Evolutionary conservation across 2,888 invertebrate genomes (phyloP).

Genomic region (Tetramorium bicarinatum): DNA sequence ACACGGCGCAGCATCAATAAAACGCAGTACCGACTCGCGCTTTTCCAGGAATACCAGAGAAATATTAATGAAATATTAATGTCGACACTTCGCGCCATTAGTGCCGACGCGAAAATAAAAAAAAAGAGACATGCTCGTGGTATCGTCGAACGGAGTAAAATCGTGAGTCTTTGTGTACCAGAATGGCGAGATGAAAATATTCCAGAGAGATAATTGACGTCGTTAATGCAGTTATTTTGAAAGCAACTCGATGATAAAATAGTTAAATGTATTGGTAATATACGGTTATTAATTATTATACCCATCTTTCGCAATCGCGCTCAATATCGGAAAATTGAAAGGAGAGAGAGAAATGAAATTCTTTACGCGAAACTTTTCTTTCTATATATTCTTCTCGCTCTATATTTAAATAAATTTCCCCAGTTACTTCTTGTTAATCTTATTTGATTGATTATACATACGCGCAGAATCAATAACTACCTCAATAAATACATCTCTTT

Average conservation of each 20-base stretch:
- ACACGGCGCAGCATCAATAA: slow-evolving; percentile 68
- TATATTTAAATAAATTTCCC: slow-evolving; percentile 26
- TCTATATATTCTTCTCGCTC: background rate
- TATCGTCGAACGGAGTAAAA: slow-evolving; percentile 1
- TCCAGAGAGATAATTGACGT: slow-evolving; percentile 22
- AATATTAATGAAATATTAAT: slow-evolving; percentile 78
- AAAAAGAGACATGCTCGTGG: background rate
- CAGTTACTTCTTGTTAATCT: slow-evolving; percentile 3
- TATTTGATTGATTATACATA: background rate
- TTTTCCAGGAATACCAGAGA: slow-evolving; percentile 71
- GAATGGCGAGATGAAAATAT: slow-evolving; percentile 33
- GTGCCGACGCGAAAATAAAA: slow-evolving; percentile 65
- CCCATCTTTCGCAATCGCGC: background rate
- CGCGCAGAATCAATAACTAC: slow-evolving; percentile 26
- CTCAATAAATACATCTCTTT: slow-evolving; percentile 34
- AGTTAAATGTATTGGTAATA: background rate
- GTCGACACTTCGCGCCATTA: slow-evolving; percentile 70
- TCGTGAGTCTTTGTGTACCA: slow-evolving; percentile 19
- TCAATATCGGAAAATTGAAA: background rate
- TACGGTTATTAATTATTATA: background rate
- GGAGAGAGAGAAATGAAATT: background rate
- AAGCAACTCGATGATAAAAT: slow-evolving; percentile 67
- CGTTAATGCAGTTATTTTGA: slow-evolving; percentile 15
- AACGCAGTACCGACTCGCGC: slow-evolving; percentile 52
- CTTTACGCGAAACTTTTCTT: background rate